Evolutionary conservation across 2,113 vertebrate genomes (phyloP).

Genomic region (Peromyscus polionotus): DNA sequence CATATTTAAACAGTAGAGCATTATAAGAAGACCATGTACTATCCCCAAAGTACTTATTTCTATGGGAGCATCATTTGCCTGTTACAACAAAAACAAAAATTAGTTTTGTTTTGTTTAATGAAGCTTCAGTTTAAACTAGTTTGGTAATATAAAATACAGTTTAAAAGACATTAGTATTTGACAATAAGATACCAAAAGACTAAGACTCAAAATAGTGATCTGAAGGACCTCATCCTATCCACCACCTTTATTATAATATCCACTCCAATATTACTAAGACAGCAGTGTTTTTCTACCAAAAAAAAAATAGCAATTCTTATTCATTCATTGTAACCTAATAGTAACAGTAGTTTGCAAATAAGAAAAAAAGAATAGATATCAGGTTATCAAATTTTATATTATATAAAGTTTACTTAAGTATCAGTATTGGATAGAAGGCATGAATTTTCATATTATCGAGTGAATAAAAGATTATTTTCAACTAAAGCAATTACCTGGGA

Average conservation of each 20-base stretch:
- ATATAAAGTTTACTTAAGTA: constrained; percentile 45
- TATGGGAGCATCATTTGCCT: constrained; percentile 6
- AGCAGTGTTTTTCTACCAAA: background rate
- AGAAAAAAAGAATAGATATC: constrained; percentile 30
- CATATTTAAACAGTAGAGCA: constrained; percentile 39
- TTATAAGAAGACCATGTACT: constrained; percentile 42
- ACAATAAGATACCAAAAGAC: constrained; percentile 68
- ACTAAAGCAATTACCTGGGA: constrained; percentile 50
- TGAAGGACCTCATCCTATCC: constrained; percentile 22
- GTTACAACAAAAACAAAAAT: constrained; percentile 64
- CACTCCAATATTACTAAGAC: background rate
- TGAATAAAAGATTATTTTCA: constrained; percentile 51
- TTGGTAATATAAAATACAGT: constrained; percentile 57
- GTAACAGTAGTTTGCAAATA: constrained; percentile 43
- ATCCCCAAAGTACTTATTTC: constrained; percentile 44
- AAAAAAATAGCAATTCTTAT: background rate
- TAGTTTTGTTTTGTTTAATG: background rate
- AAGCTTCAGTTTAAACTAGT: constrained; percentile 63
- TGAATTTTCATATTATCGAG: constrained; percentile 49
- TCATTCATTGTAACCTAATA: constrained; percentile 19
- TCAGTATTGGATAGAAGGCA: constrained; percentile 49
- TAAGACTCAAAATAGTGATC: constrained; percentile 33
- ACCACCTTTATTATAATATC: background rate
- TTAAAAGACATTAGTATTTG: constrained; percentile 59
- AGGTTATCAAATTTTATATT: constrained; percentile 48